Percentiles rank a stretch among this genome's conserved stretches.
Conservation (phyloP, 2,888 invertebrate genomes). For the Crepidodera aurea region DNA sequence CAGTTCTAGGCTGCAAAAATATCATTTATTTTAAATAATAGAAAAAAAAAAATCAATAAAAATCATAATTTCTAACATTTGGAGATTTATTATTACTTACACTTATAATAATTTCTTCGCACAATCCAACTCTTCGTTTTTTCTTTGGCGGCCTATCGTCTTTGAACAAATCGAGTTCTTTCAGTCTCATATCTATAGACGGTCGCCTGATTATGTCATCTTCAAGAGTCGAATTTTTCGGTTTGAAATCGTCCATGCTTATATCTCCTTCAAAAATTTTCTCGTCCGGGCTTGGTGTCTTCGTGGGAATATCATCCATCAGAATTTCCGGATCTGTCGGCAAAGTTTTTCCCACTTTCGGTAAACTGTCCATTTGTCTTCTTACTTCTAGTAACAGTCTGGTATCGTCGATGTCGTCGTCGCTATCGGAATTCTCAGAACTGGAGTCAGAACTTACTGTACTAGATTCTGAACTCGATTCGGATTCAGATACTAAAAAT, state of each 20-base stretch:
- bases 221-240: slow-evolving; percentile 50
- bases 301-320: slow-evolving; percentile 26
- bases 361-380: slow-evolving; percentile 51
- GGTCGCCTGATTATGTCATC: slow-evolving; percentile 44
- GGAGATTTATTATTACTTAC: too few species aligned
- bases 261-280: slow-evolving; percentile 32
- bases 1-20: slow-evolving; percentile 74
- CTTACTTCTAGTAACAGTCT: slow-evolving; percentile 57
- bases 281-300: slow-evolving; percentile 45
- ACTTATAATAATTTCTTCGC: slow-evolving; percentile 72
- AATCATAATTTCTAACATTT: too few species aligned
- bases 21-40: slow-evolving; percentile 11
- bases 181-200: slow-evolving; percentile 54
- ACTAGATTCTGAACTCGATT: slow-evolving; percentile 59
- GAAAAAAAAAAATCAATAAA: too few species aligned
- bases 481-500: slow-evolving; percentile 54
- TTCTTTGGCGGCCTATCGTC: slow-evolving; percentile 53
- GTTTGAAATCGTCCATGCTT: slow-evolving; percentile 43
- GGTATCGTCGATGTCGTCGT: slow-evolving; percentile 59
- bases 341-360: slow-evolving; percentile 37
- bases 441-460: slow-evolving; percentile 62
- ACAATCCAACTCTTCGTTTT: slow-evolving; percentile 65
- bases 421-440: slow-evolving; percentile 64
- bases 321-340: slow-evolving; percentile 14
- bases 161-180: slow-evolving; percentile 54